Evolutionary conservation across 2,888 invertebrate genomes (phyloP), one percentile per base, ranked within the genome.

Genomic region (Diogma glabrata): DNA sequence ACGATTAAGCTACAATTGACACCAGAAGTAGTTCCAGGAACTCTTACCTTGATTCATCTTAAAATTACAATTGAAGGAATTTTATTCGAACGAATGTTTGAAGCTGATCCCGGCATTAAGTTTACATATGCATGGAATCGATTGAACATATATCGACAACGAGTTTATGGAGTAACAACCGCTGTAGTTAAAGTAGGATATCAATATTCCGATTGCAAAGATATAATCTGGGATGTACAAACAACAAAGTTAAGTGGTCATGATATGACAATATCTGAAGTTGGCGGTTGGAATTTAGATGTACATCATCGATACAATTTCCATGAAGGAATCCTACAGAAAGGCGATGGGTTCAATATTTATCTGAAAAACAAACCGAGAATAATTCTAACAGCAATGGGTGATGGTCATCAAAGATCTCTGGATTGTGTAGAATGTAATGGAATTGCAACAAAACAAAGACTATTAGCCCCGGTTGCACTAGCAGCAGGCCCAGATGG

Each of bases 111-210:
- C 0, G 84, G 91, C 28, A 91, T 99, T 57, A 95, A 94, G 64
- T 95, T 92, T 70, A 95, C 93, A 0, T 99, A 94, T 64, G 87
- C 94, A 0, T 99, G 99, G 99, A 94, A 97, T 66, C 79, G 95
- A 53, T 73, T 91, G 43, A 97, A 99, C 63, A 92, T 95, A 2
- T 99, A 97, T 69, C 79, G 90, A 33, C 96, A 97, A 71, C 80
- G 93, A 56, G 96, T 97, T 7, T 96, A 94, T 62, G 97, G 99
- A 10, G 89, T 96, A 0, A 93, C 95, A 0, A 91, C 89, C 0
- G 96, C 95, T 0, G 78, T 89, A 63, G 92, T 95, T 24, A 88
- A 89, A 71, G 96, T 99, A 6, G 97, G 97, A 0, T 99, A 97
- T 69, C 87, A 94, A 65, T 96, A 97, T 69, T 84, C 79, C 43